Conservation (phyloP, 2,113 vertebrate genomes). For the Charadrius vociferus region DNA sequence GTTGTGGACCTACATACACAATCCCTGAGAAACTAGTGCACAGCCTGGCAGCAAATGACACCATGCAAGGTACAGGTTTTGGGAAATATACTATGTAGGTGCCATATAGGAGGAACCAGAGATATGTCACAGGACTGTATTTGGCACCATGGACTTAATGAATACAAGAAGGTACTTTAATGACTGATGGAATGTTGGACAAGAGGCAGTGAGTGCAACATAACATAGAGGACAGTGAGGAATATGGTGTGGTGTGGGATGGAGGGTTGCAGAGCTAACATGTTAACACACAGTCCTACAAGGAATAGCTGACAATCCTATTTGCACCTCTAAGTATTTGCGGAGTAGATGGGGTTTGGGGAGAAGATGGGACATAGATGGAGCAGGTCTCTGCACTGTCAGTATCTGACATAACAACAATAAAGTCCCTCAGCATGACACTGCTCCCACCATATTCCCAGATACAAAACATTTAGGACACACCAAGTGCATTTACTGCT, state of each 20-base stretch:
- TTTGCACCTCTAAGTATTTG: neutral
- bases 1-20: neutral
- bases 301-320: neutral
- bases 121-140: neutral
- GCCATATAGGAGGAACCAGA: neutral
- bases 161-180: neutral
- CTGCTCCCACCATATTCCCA: neutral
- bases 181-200: neutral
- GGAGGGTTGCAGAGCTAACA: neutral
- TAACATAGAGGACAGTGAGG: neutral
- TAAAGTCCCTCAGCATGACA: neutral
- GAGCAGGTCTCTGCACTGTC: neutral
- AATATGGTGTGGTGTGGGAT: accelerated
- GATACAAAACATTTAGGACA: neutral
- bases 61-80: neutral
- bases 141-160: neutral
- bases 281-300: neutral
- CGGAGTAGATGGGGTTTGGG: accelerated
- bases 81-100: neutral
- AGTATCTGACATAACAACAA: neutral
- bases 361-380: neutral
- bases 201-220: neutral
- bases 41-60: neutral
- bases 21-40: neutral
- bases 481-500: neutral